Percentiles rank a stretch among this genome's conserved stretches.
phyloP scores from a whole-genome alignment of 2,113 vertebrate genomes.

The Rhinopomastus cyanomelas region DNA sequence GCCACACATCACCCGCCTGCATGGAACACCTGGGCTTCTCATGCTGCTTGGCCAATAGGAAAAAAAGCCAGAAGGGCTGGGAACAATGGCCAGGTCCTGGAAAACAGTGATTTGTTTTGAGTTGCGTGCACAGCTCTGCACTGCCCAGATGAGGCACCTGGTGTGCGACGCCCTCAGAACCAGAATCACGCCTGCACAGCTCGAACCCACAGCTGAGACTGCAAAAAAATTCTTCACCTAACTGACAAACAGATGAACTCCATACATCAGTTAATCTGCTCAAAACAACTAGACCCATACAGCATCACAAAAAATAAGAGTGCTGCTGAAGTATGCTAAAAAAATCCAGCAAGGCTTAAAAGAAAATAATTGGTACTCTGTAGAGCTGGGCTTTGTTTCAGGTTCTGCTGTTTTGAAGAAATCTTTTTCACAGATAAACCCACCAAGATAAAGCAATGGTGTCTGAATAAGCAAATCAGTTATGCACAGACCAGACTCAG shows the following conservation, averaged over 20 bases:
- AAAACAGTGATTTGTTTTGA: rapidly evolving
- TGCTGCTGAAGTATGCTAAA: neutral
- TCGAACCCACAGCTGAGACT: neutral
- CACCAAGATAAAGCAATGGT: neutral
- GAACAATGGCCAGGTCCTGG: neutral
- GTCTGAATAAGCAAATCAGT: neutral
- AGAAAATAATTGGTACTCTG: neutral
- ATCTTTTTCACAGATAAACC: neutral
- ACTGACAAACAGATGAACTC: neutral
- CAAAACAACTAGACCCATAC: neutral
- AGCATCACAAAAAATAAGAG: neutral
- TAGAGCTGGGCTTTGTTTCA: neutral
- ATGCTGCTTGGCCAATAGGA: neutral
- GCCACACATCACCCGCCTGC: neutral
- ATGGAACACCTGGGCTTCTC: neutral
- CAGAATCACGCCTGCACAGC: neutral
- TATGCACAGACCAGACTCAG: neutral
- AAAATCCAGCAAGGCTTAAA: neutral
- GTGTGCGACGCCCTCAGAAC: neutral
- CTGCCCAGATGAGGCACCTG: neutral
- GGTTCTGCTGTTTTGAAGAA: neutral
- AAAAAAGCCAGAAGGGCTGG: neutral
- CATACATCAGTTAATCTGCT: neutral
- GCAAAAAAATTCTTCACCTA: neutral
- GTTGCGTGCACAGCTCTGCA: neutral